A percentile compares a stretch with the other conserved stretches of the same genome.
phyloP scores from a whole-genome alignment of 2,113 vertebrate genomes.

The Malurus cyaneus region DNA sequence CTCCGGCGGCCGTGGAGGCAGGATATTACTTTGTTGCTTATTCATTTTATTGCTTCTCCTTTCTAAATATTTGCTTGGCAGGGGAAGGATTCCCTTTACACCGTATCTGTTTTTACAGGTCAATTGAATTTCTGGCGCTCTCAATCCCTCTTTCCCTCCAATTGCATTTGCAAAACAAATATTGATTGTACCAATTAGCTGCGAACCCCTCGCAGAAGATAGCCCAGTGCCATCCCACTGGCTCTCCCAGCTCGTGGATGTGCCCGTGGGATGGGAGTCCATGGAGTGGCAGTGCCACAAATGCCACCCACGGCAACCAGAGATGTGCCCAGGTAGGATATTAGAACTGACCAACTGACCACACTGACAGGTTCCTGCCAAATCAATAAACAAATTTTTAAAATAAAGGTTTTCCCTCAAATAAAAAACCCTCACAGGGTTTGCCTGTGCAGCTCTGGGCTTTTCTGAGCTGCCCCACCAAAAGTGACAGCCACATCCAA shows the following conservation, averaged over 20 bases:
- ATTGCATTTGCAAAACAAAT: slow-evolving; percentile 68
- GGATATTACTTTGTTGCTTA: slow-evolving; percentile 67
- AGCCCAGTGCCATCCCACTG: not conserved
- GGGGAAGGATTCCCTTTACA: slow-evolving; percentile 58
- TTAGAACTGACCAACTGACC: not conserved
- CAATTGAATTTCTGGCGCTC: slow-evolving; percentile 63
- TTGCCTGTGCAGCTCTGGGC: not conserved
- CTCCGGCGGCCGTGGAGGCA: not conserved
- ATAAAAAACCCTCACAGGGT: not conserved
- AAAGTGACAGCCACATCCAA: not conserved
- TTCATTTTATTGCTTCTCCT: slow-evolving; percentile 69
- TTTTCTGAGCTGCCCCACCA: not conserved
- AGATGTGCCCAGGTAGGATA: not conserved
- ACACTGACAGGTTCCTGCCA: not conserved
- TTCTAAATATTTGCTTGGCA: slow-evolving; percentile 71
- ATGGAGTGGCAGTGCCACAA: not conserved
- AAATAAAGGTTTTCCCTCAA: not conserved
- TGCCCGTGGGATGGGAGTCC: not conserved
- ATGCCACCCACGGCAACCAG: not conserved
- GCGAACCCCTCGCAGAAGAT: not conserved
- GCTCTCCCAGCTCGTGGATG: not conserved
- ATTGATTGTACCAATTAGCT: slow-evolving; percentile 64
- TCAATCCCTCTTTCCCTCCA: slow-evolving; percentile 37
- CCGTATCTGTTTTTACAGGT: slow-evolving; percentile 59
- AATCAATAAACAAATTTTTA: not conserved